phyloP scores from a whole-genome alignment of 2,113 vertebrate species.

The Atherinomorus stipes region DNA sequence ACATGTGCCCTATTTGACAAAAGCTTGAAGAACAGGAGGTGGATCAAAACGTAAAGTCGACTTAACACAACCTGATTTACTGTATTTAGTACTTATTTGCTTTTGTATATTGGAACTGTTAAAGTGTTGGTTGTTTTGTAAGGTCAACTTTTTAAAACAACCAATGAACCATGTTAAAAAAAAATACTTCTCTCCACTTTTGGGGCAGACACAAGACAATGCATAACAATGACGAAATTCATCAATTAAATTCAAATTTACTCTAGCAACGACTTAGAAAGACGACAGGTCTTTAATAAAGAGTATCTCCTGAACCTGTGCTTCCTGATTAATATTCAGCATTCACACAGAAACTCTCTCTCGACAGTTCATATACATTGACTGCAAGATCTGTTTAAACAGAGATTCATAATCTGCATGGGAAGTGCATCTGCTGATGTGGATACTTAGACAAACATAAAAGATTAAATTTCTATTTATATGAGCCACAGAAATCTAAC shows the following conservation, averaged over 20 bases:
- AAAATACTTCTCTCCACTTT: neutral
- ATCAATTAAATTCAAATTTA: conserved; percentile 39
- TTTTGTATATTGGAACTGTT: neutral
- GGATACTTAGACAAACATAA: conserved; percentile 85
- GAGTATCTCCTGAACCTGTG: conserved; percentile 61
- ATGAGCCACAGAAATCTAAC: conserved; percentile 77
- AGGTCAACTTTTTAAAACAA: neutral
- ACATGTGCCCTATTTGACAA: conserved; percentile 39
- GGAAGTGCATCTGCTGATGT: conserved; percentile 80
- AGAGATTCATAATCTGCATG: conserved; percentile 82
- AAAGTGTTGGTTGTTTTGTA: neutral
- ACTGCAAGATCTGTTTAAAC: conserved; percentile 79
- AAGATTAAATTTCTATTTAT: conserved; percentile 90
- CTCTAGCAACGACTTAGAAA: conserved; percentile 29
- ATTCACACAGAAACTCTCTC: conserved; percentile 63
- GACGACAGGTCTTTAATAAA: conserved; percentile 60
- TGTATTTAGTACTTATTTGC: neutral
- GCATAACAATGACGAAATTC: conserved; percentile 11
- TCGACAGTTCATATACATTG: conserved; percentile 77
- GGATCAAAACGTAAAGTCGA: conserved; percentile 39
- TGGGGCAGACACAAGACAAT: neutral
- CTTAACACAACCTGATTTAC: neutral
- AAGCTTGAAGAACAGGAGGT: conserved; percentile 35
- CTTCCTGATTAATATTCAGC: conserved; percentile 77
- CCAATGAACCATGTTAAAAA: neutral